Evolutionary conservation across 2,113 vertebrate genomes (phyloP).

Genomic region (Gymnogyps californianus): DNA sequence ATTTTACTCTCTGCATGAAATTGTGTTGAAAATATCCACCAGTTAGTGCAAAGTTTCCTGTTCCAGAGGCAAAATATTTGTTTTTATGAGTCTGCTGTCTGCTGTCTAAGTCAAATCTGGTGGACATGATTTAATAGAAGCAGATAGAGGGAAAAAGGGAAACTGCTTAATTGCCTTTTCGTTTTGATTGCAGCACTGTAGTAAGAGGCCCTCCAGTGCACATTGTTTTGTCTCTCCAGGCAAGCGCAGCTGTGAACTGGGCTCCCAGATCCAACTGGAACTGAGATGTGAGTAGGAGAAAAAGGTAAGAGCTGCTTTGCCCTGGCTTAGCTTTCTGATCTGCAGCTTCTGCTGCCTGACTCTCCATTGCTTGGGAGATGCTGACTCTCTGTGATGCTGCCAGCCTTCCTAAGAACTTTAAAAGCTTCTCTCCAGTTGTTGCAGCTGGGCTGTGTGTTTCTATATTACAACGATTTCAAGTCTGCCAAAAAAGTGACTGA

Average conservation of each 20-base stretch:
- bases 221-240: not conserved
- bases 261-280: not conserved
- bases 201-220: not conserved
- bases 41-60: not conserved
- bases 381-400: not conserved
- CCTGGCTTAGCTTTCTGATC: not conserved
- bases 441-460: not conserved
- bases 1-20: not conserved
- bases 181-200: not conserved
- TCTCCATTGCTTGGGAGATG: rapidly evolving
- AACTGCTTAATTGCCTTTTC: not conserved
- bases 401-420: not conserved
- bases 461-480: not conserved
- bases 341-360: not conserved
- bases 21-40: not conserved
- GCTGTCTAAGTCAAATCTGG: not conserved
- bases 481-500: not conserved
- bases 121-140: not conserved
- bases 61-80: not conserved
- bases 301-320: not conserved
- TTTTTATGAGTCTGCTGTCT: not conserved
- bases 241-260: not conserved
- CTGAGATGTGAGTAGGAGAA: not conserved
- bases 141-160: not conserved
- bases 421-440: not conserved